Evolutionary conservation across 2,797 vertebrate genomes (phyloP), one percentile per base, ranked within the genome.

Genomic region (Ctenopoma kingsleyae): DNA sequence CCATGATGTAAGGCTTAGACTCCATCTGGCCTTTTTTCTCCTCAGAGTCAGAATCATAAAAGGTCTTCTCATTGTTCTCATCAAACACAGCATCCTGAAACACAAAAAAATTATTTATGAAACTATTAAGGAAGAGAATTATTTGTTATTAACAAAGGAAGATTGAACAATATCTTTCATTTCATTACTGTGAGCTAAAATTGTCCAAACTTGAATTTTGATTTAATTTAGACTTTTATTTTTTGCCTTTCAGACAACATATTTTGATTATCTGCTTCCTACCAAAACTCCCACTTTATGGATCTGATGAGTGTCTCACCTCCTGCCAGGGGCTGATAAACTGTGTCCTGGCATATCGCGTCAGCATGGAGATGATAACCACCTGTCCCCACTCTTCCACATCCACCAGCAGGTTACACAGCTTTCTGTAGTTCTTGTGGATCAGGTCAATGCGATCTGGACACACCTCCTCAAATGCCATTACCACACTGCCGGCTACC

Each of bases 361-460:
- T 99, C 71, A 99, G 92, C 98, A 99, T 98, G 91, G 95, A 96
- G 87, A 99, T 97, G 88, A 99, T 99, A 75, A 99, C 96, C 87
- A 99, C 96, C 88, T 99, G 98, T 10, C 98, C 98, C 98, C 98
- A 99, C 88, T 99, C 98, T 89, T 99, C 98, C 67, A 99, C 98
- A 0, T 99, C 98, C 82, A 99, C 95, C 85, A 99, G 85, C 79
- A 99, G 94, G 91, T 98, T 98, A 51, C 98, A 99, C 23, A 99
- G 94, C 83, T 99, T 99, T 65, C 98, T 95, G 88, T 98, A 99
- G 94, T 98, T 99, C 92, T 96, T 99, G 81, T 99, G 98, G 92
- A 99, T 99, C 83, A 99, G 92, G 86, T 99, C 97, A 43, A 99
- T 99, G 87, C 98, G 96, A 48, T 99, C 98, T 0, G 98, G 98